Conservation (phyloP, 2,888 invertebrate genomes). For the Rhorus exstirpatorius region DNA sequence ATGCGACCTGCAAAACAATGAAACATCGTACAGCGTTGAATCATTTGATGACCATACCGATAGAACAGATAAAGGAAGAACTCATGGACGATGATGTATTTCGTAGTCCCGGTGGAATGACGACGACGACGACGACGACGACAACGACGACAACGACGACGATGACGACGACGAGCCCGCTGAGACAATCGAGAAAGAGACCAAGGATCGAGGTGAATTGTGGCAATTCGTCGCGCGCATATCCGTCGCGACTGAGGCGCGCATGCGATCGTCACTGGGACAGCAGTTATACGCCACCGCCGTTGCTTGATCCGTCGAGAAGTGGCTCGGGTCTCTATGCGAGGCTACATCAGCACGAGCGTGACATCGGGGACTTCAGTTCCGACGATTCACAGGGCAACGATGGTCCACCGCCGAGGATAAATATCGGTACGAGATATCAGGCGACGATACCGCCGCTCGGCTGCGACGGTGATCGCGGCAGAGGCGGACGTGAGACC, state of each 20-base stretch:
- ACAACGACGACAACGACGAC: conserved; percentile 77
- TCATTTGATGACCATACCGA: conserved; percentile 80
- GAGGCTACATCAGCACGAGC: conserved; percentile 84
- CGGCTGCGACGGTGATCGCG: conserved; percentile 85
- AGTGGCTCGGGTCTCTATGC: conserved; percentile 94
- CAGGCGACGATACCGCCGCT: conserved; percentile 93
- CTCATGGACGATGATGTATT: conserved; percentile 91
- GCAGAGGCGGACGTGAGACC: conserved; percentile 86
- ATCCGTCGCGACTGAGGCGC: conserved; percentile 84
- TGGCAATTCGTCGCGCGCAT: conserved; percentile 85
- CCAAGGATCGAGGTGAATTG: conserved; percentile 88
- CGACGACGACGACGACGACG: not conserved
- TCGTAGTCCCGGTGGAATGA: conserved; percentile 89
- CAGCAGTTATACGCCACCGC: conserved; percentile 94
- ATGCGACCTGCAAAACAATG: conserved; percentile 72
- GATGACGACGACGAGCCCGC: conserved; percentile 87
- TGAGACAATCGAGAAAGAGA: conserved; percentile 89
- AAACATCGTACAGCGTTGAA: conserved; percentile 78
- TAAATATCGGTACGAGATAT: conserved; percentile 95
- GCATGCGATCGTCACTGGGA: conserved; percentile 85
- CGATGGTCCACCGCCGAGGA: conserved; percentile 89
- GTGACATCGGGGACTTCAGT: conserved; percentile 83
- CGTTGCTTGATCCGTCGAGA: conserved; percentile 96
- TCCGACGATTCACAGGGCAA: conserved; percentile 85
- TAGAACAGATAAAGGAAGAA: conserved; percentile 88